phyloP scores from a whole-genome alignment of 2,888 invertebrate genomes.

The Neoitamus cyanurus region DNA sequence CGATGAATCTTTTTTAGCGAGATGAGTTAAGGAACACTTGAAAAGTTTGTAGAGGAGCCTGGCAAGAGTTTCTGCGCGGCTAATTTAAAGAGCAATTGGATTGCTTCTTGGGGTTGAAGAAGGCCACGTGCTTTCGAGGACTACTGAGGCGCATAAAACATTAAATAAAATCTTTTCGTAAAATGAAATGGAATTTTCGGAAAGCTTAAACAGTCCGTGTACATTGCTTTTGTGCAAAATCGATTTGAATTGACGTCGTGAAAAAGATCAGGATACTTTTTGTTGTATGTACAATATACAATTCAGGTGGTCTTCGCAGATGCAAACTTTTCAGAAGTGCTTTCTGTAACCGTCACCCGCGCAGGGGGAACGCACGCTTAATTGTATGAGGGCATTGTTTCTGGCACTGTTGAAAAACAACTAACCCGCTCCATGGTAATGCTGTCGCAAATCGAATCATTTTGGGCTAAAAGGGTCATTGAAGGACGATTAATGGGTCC shows the following conservation, averaged over 20 bases:
- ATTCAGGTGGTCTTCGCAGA: not conserved
- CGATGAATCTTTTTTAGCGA: not conserved
- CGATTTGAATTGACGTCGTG: not conserved
- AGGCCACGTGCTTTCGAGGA: no score
- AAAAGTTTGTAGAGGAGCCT: constrained; percentile 7
- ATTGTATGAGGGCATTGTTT: not conserved
- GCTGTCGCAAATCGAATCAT: constrained; percentile 42
- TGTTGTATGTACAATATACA: not conserved
- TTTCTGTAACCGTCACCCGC: not conserved
- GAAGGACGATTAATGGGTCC: constrained; percentile 46
- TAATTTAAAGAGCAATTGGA: not conserved
- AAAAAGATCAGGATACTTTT: not conserved
- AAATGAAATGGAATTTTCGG: no score
- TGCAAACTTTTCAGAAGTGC: not conserved
- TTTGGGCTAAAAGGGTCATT: constrained; percentile 40
- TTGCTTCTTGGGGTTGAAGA: no score
- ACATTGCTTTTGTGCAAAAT: no score
- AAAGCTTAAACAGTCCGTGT: no score
- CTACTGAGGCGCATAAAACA: no score
- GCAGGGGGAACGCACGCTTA: not conserved
- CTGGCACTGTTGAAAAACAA: not conserved
- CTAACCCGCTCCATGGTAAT: not conserved
- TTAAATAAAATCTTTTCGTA: no score
- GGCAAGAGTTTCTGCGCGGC: not conserved
- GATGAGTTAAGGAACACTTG: constrained; percentile 25